A percentile compares a stretch with the other conserved stretches of the same genome.
Evolutionary conservation across 2,113 vertebrate species (phyloP).

Genomic region (Connochaetes taurinus): DNA sequence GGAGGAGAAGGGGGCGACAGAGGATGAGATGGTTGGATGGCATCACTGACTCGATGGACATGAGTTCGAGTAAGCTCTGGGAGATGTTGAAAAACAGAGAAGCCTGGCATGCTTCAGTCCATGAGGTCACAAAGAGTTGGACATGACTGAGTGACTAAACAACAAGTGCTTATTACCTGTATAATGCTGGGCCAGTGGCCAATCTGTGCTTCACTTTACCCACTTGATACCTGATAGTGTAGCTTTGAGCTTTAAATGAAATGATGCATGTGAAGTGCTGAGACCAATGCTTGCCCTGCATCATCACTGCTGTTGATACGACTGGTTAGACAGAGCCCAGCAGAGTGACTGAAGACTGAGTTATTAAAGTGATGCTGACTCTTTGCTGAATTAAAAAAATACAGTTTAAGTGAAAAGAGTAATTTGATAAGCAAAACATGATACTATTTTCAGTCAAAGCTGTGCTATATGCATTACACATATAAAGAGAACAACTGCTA

Average conservation of each 20-base stretch:
- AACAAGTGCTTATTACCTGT: accelerated
- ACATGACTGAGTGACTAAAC: neutral
- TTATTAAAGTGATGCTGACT: accelerated
- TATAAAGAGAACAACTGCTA: neutral
- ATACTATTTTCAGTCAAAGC: neutral
- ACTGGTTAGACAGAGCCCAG: too few relatives aligned
- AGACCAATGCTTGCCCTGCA: accelerated
- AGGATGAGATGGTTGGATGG: neutral
- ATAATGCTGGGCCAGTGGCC: accelerated
- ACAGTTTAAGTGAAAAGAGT: neutral
- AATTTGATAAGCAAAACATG: neutral
- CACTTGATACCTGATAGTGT: too few relatives aligned
- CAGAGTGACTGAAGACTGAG: accelerated
- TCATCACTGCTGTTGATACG: accelerated
- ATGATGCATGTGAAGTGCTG: accelerated
- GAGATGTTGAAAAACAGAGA: neutral
- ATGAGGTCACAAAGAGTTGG: accelerated
- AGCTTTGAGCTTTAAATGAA: neutral
- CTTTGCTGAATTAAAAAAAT: neutral
- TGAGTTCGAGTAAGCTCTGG: neutral
- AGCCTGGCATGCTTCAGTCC: neutral
- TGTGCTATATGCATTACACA: too few relatives aligned
- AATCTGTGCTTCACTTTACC: neutral
- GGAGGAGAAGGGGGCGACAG: accelerated
- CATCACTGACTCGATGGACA: neutral